Evolutionary conservation across 2,797 vertebrate species (phyloP).

Genomic region (Chelidonichthys spinosus): DNA sequence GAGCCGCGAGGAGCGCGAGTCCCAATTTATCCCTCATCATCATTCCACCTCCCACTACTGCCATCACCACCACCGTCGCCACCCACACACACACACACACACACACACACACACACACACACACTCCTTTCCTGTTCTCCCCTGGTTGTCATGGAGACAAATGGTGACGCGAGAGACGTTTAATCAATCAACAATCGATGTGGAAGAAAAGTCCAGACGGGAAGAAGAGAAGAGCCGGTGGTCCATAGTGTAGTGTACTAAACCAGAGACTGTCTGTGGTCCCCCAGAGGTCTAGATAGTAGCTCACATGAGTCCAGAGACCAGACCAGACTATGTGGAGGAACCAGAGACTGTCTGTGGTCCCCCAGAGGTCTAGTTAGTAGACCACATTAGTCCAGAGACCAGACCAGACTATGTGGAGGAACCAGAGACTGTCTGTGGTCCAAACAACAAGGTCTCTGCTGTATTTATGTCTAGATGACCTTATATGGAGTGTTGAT

Average conservation of each 20-base stretch:
- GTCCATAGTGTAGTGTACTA: background rate
- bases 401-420: too few species aligned
- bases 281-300: too few species aligned
- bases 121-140: slow-evolving; percentile 51
- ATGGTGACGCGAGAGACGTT: slow-evolving; percentile 21
- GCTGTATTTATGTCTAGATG: too few species aligned
- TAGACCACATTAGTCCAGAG: too few species aligned
- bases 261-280: too few species aligned
- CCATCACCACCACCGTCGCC: slow-evolving; percentile 35
- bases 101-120: slow-evolving; percentile 34
- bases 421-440: too few species aligned
- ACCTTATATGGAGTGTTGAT: too few species aligned
- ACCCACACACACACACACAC: slow-evolving; percentile 48
- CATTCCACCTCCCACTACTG: slow-evolving; percentile 45
- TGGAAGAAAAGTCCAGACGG: background rate
- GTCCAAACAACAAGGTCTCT: too few species aligned
- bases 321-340: too few species aligned
- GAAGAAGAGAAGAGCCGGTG: background rate
- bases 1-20: slow-evolving; percentile 19
- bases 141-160: slow-evolving; percentile 72
- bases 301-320: too few species aligned
- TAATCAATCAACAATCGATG: slow-evolving; percentile 3
- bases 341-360: too few species aligned
- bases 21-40: slow-evolving; percentile 53
- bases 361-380: too few species aligned